Evolutionary conservation across 2,888 invertebrate species (phyloP), one percentile per base, ranked within the genome.

Genomic region (Luffia ferchaultella): DNA sequence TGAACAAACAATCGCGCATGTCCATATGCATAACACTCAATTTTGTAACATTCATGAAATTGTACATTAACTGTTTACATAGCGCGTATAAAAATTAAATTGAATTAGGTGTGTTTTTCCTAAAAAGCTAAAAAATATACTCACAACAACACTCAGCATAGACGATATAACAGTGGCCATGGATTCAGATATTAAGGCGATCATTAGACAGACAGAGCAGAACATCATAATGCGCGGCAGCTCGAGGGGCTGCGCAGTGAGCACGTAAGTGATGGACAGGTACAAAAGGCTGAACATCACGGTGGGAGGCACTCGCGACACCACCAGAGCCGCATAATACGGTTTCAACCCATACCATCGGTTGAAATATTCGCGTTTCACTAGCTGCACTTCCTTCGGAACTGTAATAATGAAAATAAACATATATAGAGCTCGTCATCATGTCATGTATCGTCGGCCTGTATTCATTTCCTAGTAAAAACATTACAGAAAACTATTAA

Each of bases 301-400:
- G 67, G 93, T 93, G 3, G 87, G 69, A 0, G 93, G 93, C 12
- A 93, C 82, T 49, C 89, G 87, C 0, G 92, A 87, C n/a, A 90
- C 71, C 0, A 91, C 88, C 61, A 91, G 70, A 0, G 94, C 93
- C 7, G 87, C 87, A 67, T 91, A 95, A 63, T 94, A 94, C 0
- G 94, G 89, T 62, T 91, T 90, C 17, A 94, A 66, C 1, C 89
- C 87, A 64, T 94, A 95, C 94, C 94, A 95, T 46, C 91, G 87
- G 69, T 95, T 95, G 65, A 94, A 94, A 62, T 93, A 90, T 65
- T 95, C 94, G 46, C 93, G 78, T 66, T 93, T 93, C 9, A 94
- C 70, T 16, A 93, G 73, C 58, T 89, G 89, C 1, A 94, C 89
- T 77, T 94, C 92, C 44, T 79, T 85, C 16, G 94, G 94, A 86